phyloP scores from a whole-genome alignment of 1,140 invertebrate species.

The Rhynchophorus ferrugineus region DNA sequence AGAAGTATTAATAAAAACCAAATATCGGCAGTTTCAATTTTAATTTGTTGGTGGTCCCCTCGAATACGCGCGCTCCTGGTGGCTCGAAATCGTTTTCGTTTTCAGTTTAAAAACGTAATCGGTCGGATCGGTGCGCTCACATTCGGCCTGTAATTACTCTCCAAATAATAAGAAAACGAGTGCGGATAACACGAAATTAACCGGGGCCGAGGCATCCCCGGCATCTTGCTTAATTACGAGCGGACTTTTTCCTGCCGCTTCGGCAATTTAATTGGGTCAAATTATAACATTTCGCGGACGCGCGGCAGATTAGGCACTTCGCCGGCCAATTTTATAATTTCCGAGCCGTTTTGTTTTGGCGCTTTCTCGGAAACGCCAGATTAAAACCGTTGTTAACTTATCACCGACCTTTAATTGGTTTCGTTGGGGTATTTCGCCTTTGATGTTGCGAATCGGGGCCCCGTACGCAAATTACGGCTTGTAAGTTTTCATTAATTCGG shows the following conservation, averaged over 20 bases:
- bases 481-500: too few relatives aligned
- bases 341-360: background rate
- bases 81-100: constrained; percentile 8
- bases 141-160: constrained; percentile 16
- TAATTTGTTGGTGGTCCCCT: too few relatives aligned
- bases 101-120: constrained; percentile 12
- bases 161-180: constrained; percentile 20
- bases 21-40: too few relatives aligned
- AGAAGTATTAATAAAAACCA: too few relatives aligned
- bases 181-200: constrained; percentile 16
- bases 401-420: too few relatives aligned
- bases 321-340: background rate
- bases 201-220: constrained; percentile 6
- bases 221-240: constrained; percentile 11
- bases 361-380: constrained; percentile 1
- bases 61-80: constrained; percentile 7
- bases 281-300: background rate
- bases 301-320: background rate
- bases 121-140: constrained; percentile 8
- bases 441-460: too few relatives aligned
- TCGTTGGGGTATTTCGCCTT: too few relatives aligned
- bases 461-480: too few relatives aligned
- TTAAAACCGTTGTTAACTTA: too few relatives aligned
- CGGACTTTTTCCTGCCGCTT: background rate
- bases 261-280: constrained; percentile 4